phyloP scores from a whole-genome alignment of 2,797 vertebrate genomes.

The Macroramphosus scolopax region DNA sequence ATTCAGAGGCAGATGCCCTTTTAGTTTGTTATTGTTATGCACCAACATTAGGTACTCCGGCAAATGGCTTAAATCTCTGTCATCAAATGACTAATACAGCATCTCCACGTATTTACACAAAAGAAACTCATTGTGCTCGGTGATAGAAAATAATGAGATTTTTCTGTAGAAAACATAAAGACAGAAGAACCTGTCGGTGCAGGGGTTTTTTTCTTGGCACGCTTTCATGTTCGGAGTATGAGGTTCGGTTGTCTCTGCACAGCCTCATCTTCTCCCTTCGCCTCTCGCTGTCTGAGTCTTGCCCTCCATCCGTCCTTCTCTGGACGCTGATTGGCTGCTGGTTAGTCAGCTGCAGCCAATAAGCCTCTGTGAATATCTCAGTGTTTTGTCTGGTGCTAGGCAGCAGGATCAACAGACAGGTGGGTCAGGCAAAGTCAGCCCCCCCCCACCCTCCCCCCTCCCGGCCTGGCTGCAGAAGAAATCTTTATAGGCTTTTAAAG shows the following conservation, averaged over 20 bases:
- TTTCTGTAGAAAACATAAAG: neutral
- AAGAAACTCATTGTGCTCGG: slow-evolving; percentile 1
- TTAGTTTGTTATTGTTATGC: slow-evolving; percentile 56
- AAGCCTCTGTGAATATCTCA: slow-evolving; percentile 83
- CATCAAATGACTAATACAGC: no score
- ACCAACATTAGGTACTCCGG: slow-evolving; percentile 29
- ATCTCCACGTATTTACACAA: slow-evolving; percentile 1
- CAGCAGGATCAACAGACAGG: slow-evolving; percentile 94
- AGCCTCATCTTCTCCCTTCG: slow-evolving; percentile 46
- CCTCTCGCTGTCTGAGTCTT: slow-evolving; percentile 62
- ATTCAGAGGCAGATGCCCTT: slow-evolving; percentile 62
- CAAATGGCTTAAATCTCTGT: slow-evolving; percentile 7
- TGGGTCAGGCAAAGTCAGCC: slow-evolving; percentile 94
- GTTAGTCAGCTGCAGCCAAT: slow-evolving; percentile 90
- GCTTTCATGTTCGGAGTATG: no score
- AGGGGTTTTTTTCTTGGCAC: no score
- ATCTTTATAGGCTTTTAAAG: slow-evolving; percentile 86
- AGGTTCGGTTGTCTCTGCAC: slow-evolving; percentile 57
- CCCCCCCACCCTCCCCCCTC: no score
- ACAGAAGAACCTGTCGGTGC: slow-evolving; percentile 1
- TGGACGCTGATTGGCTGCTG: slow-evolving; percentile 79
- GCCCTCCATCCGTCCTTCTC: slow-evolving; percentile 78
- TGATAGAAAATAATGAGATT: slow-evolving; percentile 1
- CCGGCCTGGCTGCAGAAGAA: slow-evolving; percentile 86
- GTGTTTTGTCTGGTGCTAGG: slow-evolving; percentile 95